These are phyloP conservation scores for Tenthredo amoena DNA, from an alignment of 2,888 invertebrate genomes.

Conservation along the genomic window DNA sequence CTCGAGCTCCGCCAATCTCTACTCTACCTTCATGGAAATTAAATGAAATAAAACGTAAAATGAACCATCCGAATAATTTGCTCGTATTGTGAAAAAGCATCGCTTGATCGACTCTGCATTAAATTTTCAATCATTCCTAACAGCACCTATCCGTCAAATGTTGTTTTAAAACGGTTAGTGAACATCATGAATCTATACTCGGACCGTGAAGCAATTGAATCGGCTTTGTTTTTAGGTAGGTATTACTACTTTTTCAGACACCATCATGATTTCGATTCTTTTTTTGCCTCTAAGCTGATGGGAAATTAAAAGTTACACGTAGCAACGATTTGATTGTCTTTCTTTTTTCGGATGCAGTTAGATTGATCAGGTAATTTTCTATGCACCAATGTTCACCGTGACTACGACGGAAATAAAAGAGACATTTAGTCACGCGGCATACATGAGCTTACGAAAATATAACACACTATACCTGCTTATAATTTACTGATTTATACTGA, in stretches of 20 bases:
- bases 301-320: conserved; percentile 39
- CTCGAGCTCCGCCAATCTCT: background rate
- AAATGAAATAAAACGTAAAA: background rate
- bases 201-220: conserved; percentile 15
- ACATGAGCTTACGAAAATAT: background rate
- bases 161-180: background rate
- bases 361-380: conserved; percentile 43
- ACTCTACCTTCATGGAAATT: background rate
- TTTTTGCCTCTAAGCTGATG: background rate
- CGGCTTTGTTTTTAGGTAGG: conserved; percentile 23
- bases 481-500: background rate
- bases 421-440: conserved; percentile 30
- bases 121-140: conserved; percentile 7
- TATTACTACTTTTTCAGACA: background rate
- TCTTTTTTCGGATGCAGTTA: conserved; percentile 5
- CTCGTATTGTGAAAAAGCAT: background rate
- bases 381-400: conserved; percentile 12
- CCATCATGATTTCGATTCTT: background rate
- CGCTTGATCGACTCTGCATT: background rate
- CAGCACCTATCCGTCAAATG: conserved; percentile 6
- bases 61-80: background rate
- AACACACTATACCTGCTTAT: background rate
- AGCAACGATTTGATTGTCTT: conserved; percentile 15
- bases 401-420: conserved; percentile 17
- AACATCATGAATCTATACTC: conserved; percentile 11